These are phyloP conservation scores for Cyanoramphus novaezelandiae DNA, from an alignment of 2,113 vertebrate genomes.

Conservation along the genomic window DNA sequence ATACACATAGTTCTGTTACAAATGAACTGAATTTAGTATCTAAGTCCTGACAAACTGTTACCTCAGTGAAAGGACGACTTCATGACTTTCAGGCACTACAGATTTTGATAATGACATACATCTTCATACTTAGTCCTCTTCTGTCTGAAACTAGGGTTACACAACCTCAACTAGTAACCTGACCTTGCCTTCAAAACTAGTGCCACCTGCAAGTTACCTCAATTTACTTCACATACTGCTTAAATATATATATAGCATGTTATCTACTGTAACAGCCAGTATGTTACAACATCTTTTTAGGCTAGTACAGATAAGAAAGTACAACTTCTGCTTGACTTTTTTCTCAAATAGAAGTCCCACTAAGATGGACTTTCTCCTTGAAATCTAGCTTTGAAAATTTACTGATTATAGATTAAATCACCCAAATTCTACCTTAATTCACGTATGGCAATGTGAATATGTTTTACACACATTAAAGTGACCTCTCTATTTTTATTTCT, in stretches of 20 bases:
- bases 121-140: not conserved
- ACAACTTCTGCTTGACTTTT: not conserved
- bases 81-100: not conserved
- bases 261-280: not conserved
- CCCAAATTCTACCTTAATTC: not conserved
- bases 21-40: not conserved
- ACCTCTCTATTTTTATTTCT: not conserved
- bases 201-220: not conserved
- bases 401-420: not conserved
- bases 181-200: not conserved
- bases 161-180: not conserved
- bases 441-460: not conserved
- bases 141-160: not conserved
- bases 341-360: not conserved
- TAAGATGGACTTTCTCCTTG: not conserved
- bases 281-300: not conserved
- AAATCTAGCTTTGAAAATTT: not conserved
- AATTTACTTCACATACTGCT: not conserved
- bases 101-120: not conserved
- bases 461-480: not conserved
- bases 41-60: not conserved
- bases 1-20: not conserved
- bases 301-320: not conserved
- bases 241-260: not conserved
- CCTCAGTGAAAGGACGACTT: not conserved